Evolutionary conservation across 2,113 vertebrate species (phyloP), one percentile per base, ranked within the genome.

Genomic region (Periophthalmodon schlosseri): DNA sequence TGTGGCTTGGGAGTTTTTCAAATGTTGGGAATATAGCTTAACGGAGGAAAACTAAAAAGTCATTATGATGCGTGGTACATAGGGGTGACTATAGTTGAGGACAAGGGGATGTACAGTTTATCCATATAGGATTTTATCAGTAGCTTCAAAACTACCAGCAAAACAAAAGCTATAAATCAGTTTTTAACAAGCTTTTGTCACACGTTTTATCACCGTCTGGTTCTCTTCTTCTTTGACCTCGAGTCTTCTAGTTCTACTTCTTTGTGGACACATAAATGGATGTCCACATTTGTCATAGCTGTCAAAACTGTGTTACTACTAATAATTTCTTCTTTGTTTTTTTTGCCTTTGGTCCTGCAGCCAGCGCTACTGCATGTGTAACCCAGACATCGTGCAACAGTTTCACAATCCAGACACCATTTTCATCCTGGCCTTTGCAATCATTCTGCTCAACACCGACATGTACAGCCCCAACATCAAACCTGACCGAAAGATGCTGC

Each of bases 391-490:
- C 85, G 97, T 99, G 81, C 97, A 99, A 91, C 97, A 99, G 88
- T 99, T 99, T 83, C 98, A 99, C 94, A 99, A 99, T 88, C 98
- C 98, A 0, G 98, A 99, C 91, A 99, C 98, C 86, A 99, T 99
- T 94, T 99, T 99, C 92, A 99, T 99, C 92, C 89, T 99, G 89
- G 98, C 98, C 73, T 99, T 99, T 4, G 98, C 98, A 84, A 95
- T 99, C 92, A 97, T 99, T 80, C 96, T 99, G 5, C 97, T 99
- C 91, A 99, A 99, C 92, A 99, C 98, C 0, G 98, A 99, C 91
- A 99, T 99, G 98, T 99, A 99, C 91, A 99, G 97, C 76, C 98
- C 97, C 76, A 99, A 97, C 91, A 99, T 99, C 87, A 99, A 99
- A 82, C 97, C 97, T 0, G 98, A 99, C 91, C 95, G 98, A 72